Percentiles rank a stretch among this genome's conserved stretches.
Evolutionary conservation across 2,797 vertebrate species (phyloP).

Genomic region (Todus mexicanus): DNA sequence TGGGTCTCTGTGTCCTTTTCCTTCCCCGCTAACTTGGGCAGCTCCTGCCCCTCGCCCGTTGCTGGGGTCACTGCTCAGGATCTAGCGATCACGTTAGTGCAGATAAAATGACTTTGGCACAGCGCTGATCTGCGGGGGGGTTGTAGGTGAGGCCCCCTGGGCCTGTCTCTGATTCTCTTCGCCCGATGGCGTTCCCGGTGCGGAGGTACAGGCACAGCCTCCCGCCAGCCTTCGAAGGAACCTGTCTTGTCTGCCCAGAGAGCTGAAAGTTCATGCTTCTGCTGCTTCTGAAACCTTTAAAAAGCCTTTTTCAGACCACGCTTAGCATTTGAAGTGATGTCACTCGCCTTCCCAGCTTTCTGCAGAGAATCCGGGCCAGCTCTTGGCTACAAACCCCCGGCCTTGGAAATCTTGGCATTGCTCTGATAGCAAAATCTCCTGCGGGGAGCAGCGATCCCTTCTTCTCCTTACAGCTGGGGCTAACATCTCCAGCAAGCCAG

Average conservation of each 20-base stretch:
- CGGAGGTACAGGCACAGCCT: neutral
- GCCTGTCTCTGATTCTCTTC: neutral
- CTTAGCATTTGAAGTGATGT: neutral
- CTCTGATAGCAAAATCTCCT: neutral
- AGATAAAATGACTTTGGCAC: neutral
- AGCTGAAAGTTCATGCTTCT: neutral
- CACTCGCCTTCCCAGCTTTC: neutral
- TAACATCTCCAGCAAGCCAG: neutral
- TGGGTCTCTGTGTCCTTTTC: neutral
- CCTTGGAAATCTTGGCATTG: neutral
- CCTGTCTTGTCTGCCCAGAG: neutral
- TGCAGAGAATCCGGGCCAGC: neutral
- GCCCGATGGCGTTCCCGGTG: neutral
- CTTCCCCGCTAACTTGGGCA: neutral
- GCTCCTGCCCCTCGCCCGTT: neutral
- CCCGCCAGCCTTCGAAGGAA: fast-evolving
- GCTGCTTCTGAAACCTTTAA: neutral
- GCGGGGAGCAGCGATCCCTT: neutral
- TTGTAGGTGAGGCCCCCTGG: neutral
- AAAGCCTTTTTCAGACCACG: neutral
- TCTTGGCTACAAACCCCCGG: neutral
- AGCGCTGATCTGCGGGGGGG: neutral
- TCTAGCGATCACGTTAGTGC: neutral
- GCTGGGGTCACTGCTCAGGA: neutral
- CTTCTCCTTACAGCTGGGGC: neutral